Evolutionary conservation across 2,797 vertebrate species (phyloP).

Genomic region (Triplophysa yarkandensis): DNA sequence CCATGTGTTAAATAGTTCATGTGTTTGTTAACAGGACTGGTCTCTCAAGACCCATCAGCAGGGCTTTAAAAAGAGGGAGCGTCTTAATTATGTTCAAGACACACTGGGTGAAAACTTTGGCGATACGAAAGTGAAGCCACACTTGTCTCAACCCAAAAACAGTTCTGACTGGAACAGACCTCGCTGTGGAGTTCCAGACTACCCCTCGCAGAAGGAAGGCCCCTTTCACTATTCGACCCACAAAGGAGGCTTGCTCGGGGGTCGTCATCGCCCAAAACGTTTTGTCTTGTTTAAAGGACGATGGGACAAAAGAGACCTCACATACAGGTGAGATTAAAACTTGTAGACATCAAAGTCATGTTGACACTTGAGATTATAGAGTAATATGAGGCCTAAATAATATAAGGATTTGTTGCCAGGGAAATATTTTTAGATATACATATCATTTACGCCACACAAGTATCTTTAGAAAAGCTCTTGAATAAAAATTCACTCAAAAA

Average conservation of each 20-base stretch:
- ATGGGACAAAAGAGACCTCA: conserved; percentile 88
- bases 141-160: conserved; percentile 25
- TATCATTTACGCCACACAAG: no score
- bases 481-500: no score
- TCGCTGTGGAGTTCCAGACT: conserved; percentile 80
- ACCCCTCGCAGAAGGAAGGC: conserved; percentile 28
- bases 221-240: conserved; percentile 3
- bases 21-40: conserved; percentile 54
- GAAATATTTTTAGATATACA: conserved; percentile 1
- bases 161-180: conserved; percentile 64
- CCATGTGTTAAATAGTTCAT: neutral
- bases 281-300: conserved; percentile 83
- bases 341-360: no score
- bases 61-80: conserved; percentile 44
- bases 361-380: no score
- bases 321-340: no score
- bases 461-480: no score
- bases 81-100: conserved; percentile 40
- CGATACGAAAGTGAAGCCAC: neutral
- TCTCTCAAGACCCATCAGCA: conserved; percentile 50
- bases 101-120: conserved; percentile 37
- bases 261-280: conserved; percentile 78
- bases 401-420: conserved; percentile 5
- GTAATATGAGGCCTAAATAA: conserved; percentile 28
- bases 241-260: conserved; percentile 36